A percentile compares a stretch with the other conserved stretches of the same genome.
Conservation (phyloP, 2,888 invertebrate genomes). For the Sphinx pinastri region DNA sequence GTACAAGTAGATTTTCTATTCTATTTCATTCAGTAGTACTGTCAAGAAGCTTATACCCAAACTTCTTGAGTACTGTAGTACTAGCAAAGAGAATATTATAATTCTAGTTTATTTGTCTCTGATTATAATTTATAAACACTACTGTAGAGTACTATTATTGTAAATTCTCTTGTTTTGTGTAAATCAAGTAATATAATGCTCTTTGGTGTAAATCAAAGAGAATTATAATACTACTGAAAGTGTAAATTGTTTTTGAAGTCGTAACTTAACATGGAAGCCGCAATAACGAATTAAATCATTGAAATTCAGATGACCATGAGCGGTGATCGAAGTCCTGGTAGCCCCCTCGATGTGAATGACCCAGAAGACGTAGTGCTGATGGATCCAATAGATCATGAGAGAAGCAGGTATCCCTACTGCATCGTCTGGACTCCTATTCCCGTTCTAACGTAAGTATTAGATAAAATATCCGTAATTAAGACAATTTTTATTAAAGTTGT, state of each 20-base stretch:
- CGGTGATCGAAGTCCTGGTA: conserved; percentile 64
- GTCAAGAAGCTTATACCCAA: too few relatives aligned
- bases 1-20: too few relatives aligned
- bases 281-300: background rate
- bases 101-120: too few relatives aligned
- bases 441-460: conserved; percentile 88
- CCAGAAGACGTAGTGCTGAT: conserved; percentile 69
- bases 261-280: conserved; percentile 11
- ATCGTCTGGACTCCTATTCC: conserved; percentile 99
- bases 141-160: too few relatives aligned
- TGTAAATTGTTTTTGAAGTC: background rate
- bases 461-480: background rate
- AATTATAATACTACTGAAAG: too few relatives aligned
- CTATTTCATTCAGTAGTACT: too few relatives aligned
- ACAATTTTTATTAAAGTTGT: background rate
- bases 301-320: conserved; percentile 50
- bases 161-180: too few relatives aligned
- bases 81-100: too few relatives aligned
- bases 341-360: conserved; percentile 58
- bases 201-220: background rate
- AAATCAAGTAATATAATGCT: too few relatives aligned
- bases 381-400: conserved; percentile 83
- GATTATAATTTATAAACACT: too few relatives aligned
- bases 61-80: too few relatives aligned
- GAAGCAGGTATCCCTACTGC: conserved; percentile 92